Base-by-base conservation (phyloP, 2,113 vertebrate genomes). In the Paraplagusia blochii region DNA sequence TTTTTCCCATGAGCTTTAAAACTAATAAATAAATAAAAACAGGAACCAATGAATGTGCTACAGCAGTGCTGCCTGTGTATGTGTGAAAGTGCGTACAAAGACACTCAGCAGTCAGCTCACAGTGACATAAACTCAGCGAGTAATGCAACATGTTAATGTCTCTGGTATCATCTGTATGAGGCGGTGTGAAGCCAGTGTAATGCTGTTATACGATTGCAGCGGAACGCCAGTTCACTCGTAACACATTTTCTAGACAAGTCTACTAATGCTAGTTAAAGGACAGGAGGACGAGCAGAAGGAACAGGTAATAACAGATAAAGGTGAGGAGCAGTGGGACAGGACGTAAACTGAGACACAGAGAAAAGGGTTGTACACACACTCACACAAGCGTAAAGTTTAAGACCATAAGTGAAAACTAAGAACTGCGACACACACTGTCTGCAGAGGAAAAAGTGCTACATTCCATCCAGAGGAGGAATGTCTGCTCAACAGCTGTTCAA, bases 141-240 rank as follows among this genome's bases (percentile, higher is more conserved):
- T 45, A 29, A 29, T 29, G 22, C 22, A 29, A 29, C 22, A 6
- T 29, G 22, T 29, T 29, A 29, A 29, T 29, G 22, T 29, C 38
- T 40, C 1, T 18, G 53, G 56, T 65, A 38, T 61, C 45, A 45
- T 59, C 17, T 40, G 38, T 59, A 18, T 63, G 48, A 53, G 53
- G 63, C 8, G 3, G 17, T 44, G 43, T 19, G 55, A 13, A 58
- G 46, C 35, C 44, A 48, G 2, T 54, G 53, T 55, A 58, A 58
- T 70, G 40, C 69, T 63, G 51, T 77, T 57, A 58, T 72, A 55
- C 16, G 56, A 75, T 51, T 60, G 58, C 49, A 63, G 47, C 43
- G 71, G 40, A 58, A 75, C 48, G 43, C 53, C 61, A 52, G 42
- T 39, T 40, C 49, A 76, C 53, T 60, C 48, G 61, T 54, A 61